phyloP scores from a whole-genome alignment of 2,888 invertebrate species.

The Bugula neritina region DNA sequence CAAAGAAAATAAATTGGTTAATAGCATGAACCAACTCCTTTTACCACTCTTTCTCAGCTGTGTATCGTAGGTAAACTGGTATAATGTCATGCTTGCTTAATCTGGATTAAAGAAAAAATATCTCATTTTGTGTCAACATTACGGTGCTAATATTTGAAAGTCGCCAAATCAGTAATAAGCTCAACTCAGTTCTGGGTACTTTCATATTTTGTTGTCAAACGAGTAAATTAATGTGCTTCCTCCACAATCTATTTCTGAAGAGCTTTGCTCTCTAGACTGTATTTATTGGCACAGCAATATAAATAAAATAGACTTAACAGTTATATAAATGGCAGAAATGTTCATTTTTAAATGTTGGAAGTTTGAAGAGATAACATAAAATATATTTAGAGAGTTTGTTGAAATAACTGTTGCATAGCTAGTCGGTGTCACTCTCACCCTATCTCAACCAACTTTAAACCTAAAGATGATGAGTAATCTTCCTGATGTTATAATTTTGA shows the following conservation, averaged over 20 bases:
- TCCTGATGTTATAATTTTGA: too few species aligned
- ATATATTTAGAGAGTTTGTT: background rate
- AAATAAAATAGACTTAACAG: background rate
- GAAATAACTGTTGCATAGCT: too few species aligned
- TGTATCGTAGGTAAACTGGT: too few species aligned
- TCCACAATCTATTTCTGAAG: background rate
- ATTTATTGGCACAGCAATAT: background rate
- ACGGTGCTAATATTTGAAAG: background rate
- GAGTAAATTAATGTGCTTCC: background rate
- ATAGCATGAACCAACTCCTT: too few species aligned
- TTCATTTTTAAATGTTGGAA: background rate
- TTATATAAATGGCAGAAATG: background rate
- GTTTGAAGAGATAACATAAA: background rate
- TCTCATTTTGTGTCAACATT: background rate
- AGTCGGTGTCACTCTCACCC: too few species aligned
- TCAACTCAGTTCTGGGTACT: background rate
- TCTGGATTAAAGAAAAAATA: background rate
- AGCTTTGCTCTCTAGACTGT: background rate
- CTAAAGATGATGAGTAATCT: too few species aligned
- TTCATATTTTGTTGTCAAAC: background rate
- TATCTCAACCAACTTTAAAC: too few species aligned
- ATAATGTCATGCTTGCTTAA: conserved; percentile 10
- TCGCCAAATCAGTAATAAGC: background rate
- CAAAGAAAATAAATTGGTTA: too few species aligned
- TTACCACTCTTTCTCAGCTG: too few species aligned